Percentiles rank a stretch among this genome's conserved stretches.
phyloP scores from a whole-genome alignment of 1,140 invertebrate species.

The Paraescarpia echinospica region DNA sequence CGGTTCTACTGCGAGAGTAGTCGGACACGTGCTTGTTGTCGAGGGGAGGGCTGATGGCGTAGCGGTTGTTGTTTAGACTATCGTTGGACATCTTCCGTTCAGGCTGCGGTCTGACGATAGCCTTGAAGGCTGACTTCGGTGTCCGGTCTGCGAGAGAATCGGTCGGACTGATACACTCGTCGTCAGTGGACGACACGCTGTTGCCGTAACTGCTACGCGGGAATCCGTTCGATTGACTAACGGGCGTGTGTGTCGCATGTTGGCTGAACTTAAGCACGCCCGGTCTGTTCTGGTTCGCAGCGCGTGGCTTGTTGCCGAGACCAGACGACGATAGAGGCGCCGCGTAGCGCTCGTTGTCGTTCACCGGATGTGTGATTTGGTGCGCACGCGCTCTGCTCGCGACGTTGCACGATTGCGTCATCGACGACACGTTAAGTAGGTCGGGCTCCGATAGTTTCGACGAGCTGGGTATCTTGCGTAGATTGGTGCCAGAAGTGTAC shows the following conservation, averaged over 20 bases:
- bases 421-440: background rate
- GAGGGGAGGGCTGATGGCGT: background rate
- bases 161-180: background rate
- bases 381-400: background rate
- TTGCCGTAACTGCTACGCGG: background rate
- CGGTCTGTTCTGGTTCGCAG: background rate
- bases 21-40: background rate
- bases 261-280: background rate
- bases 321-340: background rate
- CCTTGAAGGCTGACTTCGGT: background rate
- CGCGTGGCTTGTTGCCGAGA: background rate
- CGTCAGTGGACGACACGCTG: background rate
- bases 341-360: background rate
- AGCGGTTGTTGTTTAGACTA: background rate
- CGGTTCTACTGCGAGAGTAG: background rate
- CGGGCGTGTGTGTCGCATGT: background rate
- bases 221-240: background rate
- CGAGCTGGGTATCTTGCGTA: background rate
- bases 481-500: background rate
- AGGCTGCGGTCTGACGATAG: background rate
- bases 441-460: background rate
- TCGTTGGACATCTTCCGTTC: background rate
- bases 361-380: background rate
- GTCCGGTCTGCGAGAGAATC: background rate
- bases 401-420: background rate